Conservation (phyloP, 1,140 invertebrate species). For the Ooceraea biroi region DNA sequence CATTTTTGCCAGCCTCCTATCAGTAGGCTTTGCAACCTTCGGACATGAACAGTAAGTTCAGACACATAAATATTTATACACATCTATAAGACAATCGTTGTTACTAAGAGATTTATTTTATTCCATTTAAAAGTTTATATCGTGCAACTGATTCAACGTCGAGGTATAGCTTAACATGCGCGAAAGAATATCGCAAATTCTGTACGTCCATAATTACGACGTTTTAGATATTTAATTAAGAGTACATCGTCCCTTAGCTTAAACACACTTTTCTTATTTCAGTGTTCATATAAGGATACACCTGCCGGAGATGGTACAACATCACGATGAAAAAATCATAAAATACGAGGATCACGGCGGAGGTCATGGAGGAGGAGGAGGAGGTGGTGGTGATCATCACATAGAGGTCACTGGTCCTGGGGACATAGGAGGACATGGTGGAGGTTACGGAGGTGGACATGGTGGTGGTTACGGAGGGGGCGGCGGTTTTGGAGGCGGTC, state of each 20-base stretch:
- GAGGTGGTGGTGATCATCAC: slow-evolving; percentile 65
- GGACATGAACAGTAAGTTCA: slow-evolving; percentile 84
- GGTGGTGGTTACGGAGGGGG: slow-evolving; percentile 65
- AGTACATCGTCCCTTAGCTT: background rate
- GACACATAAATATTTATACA: slow-evolving; percentile 19
- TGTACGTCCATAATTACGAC: slow-evolving; percentile 2
- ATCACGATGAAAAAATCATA: slow-evolving; percentile 78
- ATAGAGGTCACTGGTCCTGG: slow-evolving; percentile 65
- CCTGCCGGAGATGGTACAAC: slow-evolving; percentile 79
- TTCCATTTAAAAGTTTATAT: background rate
- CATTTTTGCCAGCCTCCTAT: slow-evolving; percentile 71
- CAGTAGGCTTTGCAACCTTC: slow-evolving; percentile 80
- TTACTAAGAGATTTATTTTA: background rate
- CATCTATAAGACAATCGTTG: background rate
- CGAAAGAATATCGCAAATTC: slow-evolving; percentile 6
- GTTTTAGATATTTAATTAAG: slow-evolving; percentile 13
- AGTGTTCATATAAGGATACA: slow-evolving; percentile 86
- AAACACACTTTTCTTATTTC: slow-evolving; percentile 62
- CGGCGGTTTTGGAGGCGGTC: slow-evolving; percentile 64
- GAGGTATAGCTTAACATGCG: background rate
- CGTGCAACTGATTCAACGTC: background rate
- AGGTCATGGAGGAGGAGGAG: slow-evolving; percentile 72
- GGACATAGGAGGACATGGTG: slow-evolving; percentile 54
- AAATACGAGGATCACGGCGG: slow-evolving; percentile 79
- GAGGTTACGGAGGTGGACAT: slow-evolving; percentile 29